phyloP scores from a whole-genome alignment of 2,888 invertebrate genomes.

The Lampropteryx suffumata region DNA sequence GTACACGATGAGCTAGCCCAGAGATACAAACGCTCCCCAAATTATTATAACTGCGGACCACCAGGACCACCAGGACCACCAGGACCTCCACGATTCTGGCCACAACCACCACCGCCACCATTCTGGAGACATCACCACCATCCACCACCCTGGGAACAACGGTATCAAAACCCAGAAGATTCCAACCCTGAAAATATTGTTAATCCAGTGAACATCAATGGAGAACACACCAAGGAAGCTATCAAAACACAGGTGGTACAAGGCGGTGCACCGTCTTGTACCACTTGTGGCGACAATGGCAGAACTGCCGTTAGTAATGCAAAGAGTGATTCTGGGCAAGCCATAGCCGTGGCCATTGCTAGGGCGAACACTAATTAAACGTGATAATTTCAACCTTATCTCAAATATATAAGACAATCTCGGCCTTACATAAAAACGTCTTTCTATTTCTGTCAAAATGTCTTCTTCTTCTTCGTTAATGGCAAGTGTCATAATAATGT shows the following conservation, averaged over 20 bases:
- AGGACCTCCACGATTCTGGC: constrained; percentile 37
- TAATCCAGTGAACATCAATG: no score
- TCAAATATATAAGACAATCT: no score
- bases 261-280: constrained; percentile 25
- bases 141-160: constrained; percentile 34
- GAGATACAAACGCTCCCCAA: constrained; percentile 57
- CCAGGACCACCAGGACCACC: constrained; percentile 39
- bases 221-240: no score
- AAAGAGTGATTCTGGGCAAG: constrained; percentile 45
- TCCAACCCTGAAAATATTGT: constrained; percentile 13
- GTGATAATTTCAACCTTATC: no score
- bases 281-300: constrained; percentile 24
- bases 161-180: constrained; percentile 23
- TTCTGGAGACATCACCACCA: constrained; percentile 31
- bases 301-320: constrained; percentile 51
- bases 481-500: no score
- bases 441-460: no score
- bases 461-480: no score
- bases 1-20: constrained; percentile 34
- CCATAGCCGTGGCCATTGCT: constrained; percentile 47
- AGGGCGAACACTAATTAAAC: constrained; percentile 4
- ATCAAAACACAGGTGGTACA: no score
- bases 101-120: constrained; percentile 32
- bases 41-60: constrained; percentile 42
- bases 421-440: no score